A percentile compares a stretch with the other conserved stretches of the same genome.
phyloP scores from a whole-genome alignment of 2,797 vertebrate genomes.

The Lophius americanus region DNA sequence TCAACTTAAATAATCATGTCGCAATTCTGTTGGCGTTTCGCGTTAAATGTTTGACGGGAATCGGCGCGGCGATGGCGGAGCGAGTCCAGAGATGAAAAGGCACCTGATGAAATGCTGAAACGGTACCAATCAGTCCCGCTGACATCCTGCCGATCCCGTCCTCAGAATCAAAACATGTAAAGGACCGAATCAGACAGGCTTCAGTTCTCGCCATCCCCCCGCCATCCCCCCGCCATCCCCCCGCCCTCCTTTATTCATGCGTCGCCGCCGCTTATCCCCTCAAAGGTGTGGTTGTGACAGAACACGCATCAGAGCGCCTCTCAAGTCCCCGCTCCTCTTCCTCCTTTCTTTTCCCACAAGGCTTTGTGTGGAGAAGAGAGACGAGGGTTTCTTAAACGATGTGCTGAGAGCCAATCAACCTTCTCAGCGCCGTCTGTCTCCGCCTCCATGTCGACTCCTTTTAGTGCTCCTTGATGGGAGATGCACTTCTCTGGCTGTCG shows the following conservation, averaged over 20 bases:
- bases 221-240: no score
- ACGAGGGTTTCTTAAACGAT: conserved; percentile 41
- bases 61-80: conserved; percentile 39
- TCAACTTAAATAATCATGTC: conserved; percentile 54
- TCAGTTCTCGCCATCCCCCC: no score
- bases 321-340: conserved; percentile 39
- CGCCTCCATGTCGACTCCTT: conserved; percentile 52
- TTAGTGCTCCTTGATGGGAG: conserved; percentile 48
- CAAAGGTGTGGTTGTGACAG: conserved; percentile 52
- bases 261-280: conserved; percentile 49
- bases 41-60: conserved; percentile 49
- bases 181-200: no score
- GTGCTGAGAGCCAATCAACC: conserved; percentile 67
- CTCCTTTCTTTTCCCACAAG: conserved; percentile 19
- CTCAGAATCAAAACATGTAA: conserved; percentile 35
- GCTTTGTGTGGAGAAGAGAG: conserved; percentile 42
- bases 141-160: conserved; percentile 51
- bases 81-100: conserved; percentile 47
- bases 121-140: conserved; percentile 57
- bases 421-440: conserved; percentile 72
- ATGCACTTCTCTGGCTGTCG: conserved; percentile 40
- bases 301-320: conserved; percentile 65
- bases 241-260: conserved; percentile 58
- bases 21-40: conserved; percentile 41
- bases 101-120: conserved; percentile 33